Percentiles rank a stretch among this genome's conserved stretches.
Evolutionary conservation across 2,797 vertebrate species (phyloP).

Genomic region (Orientallactaga sibirica): DNA sequence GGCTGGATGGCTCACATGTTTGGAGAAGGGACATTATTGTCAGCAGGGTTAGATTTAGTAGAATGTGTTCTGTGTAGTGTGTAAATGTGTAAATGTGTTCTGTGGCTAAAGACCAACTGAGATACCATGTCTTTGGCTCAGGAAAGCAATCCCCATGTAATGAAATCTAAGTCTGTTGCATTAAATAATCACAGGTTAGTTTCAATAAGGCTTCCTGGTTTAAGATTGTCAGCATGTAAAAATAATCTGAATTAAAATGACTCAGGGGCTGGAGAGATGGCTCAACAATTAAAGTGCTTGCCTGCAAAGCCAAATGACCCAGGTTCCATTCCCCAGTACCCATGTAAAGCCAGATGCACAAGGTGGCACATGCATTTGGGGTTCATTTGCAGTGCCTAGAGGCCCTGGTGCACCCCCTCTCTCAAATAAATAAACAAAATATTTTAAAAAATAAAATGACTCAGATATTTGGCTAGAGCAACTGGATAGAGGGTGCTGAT

Average conservation of each 20-base stretch:
- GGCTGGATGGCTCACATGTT: background rate
- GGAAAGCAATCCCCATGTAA: conserved; percentile 30
- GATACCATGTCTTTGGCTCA: background rate
- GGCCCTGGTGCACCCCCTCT: too few species aligned
- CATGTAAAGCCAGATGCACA: too few species aligned
- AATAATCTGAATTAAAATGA: background rate
- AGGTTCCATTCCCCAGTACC: too few species aligned
- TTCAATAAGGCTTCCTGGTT: conserved; percentile 7
- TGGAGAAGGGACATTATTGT: background rate
- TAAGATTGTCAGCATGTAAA: background rate
- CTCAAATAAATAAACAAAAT: too few species aligned
- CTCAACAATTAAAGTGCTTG: too few species aligned
- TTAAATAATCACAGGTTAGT: background rate
- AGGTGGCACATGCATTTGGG: too few species aligned
- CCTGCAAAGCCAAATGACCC: too few species aligned
- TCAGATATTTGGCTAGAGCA: background rate
- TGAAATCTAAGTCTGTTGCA: conserved; percentile 38
- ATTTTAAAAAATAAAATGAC: too few species aligned
- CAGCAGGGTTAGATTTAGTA: background rate
- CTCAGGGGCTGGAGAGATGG: background rate
- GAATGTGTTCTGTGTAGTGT: background rate
- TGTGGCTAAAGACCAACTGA: background rate
- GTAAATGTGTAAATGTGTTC: background rate
- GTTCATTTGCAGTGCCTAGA: too few species aligned
- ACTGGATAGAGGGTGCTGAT: background rate